Percentiles rank a stretch among this genome's conserved stretches.
Evolutionary conservation across 2,888 invertebrate species (phyloP).

Genomic region (Pyrrhosoma nymphula): DNA sequence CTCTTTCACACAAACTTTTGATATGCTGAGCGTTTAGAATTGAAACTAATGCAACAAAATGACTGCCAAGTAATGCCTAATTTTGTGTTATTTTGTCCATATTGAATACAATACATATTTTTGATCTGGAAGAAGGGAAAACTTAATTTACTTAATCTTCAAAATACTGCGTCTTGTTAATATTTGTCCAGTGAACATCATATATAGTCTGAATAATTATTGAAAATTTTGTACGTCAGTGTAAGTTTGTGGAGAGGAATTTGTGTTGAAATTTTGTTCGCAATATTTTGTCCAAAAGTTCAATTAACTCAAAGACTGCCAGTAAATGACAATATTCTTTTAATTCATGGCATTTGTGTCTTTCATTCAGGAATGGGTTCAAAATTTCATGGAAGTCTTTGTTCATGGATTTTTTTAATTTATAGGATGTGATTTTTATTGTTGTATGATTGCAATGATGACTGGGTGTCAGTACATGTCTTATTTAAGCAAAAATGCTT

Average conservation of each 20-base stretch:
- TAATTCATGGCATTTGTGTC: background rate
- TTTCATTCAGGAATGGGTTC: background rate
- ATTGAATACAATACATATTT: background rate
- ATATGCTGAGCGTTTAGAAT: background rate
- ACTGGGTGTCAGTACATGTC: no score
- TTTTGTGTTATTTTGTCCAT: background rate
- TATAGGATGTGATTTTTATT: no score
- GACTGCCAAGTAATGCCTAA: background rate
- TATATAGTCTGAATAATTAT: background rate
- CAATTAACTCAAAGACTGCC: background rate
- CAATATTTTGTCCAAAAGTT: background rate
- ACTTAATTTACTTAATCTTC: background rate
- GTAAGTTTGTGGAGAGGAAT: background rate
- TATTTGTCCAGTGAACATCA: background rate
- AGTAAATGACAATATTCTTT: background rate
- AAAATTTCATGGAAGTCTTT: no score
- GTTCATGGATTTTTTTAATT: no score
- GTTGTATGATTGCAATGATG: no score
- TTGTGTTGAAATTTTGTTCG: background rate
- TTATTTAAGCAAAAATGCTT: no score
- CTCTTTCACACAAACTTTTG: background rate
- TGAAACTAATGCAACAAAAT: background rate
- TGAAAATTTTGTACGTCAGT: background rate
- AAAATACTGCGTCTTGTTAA: background rate
- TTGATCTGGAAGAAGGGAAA: background rate